Base-by-base conservation (phyloP, 2,113 vertebrate genomes). In the Corvus moneduloides region DNA sequence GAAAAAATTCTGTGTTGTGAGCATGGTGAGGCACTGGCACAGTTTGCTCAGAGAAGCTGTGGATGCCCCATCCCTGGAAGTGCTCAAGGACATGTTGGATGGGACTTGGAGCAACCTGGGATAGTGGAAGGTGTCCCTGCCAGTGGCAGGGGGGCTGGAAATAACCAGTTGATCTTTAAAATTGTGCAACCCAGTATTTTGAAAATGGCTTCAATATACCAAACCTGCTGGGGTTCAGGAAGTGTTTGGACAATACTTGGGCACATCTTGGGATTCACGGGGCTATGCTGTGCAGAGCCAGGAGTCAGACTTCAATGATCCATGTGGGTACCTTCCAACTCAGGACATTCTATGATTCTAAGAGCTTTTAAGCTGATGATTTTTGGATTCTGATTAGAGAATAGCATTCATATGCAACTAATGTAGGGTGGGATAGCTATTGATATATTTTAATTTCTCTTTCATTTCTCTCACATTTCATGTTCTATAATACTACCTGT, bases 1-100 rank as follows among this genome's bases (percentile, higher is more conserved):
- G 15, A 19, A 46, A 46, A 30, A 56, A 48, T 22, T 33, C 33
- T 46, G 28, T 37, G 1, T 13, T 39, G 41, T 51, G 37, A 13
- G 7, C 1, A 1, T 16, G 28, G 5, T 55, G n/a, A n/a, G 14
- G 12, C 49, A 6, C 6, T 46, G 49, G 15, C 11, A 27, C 28
- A 23, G 4, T 20, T 8, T 39, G 6, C 28, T 12, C 19, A n/a
- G 58, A 23, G 58, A 63, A 27, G 8, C 39, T 84, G 59, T 55
- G 41, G 18, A 5, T 48, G n/a, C 28, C 28, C 15, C 51, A 19
- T 48, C 18, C 15, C 23, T 64, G 33, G 22, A 22, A 55, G 22
- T 18, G 11, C 27, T 19, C n/a, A 18, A 48, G 49, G 28, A 7
- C 12, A 3, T 9, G 18, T 19, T 73, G 33, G 48, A 8, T 18